Evolutionary conservation across 2,113 vertebrate genomes (phyloP).

Genomic region (Nansenia antarctica): DNA sequence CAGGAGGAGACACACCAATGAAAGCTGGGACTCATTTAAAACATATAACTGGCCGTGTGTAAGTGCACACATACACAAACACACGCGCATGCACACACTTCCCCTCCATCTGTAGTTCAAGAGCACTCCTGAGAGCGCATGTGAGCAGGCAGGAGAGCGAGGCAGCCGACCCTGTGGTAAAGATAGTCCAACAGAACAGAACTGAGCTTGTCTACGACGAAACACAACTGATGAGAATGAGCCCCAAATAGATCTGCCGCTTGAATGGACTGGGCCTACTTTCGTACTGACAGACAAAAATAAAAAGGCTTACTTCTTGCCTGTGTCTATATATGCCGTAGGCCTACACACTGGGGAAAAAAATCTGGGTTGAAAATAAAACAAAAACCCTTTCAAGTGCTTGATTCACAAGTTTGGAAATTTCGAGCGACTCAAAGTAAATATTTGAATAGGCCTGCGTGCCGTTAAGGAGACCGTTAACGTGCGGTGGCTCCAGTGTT

Average conservation of each 20-base stretch:
- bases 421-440: conserved; percentile 54
- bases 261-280: not conserved
- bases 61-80: too few relatives aligned
- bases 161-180: not conserved
- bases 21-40: conserved; percentile 57
- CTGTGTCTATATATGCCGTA: not conserved
- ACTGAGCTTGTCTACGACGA: not conserved
- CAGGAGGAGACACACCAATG: not conserved
- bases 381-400: conserved; percentile 29
- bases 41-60: too few relatives aligned
- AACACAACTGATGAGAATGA: not conserved
- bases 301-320: too few relatives aligned
- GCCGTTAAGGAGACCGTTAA: conserved; percentile 27
- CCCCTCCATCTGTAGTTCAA: not conserved
- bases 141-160: conserved; percentile 6
- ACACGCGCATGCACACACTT: conserved; percentile 16
- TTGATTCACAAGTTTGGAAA: conserved; percentile 56
- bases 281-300: too few relatives aligned
- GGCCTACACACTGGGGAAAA: not conserved
- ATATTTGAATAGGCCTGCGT: conserved; percentile 52
- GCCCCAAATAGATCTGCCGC: too few relatives aligned
- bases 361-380: not conserved
- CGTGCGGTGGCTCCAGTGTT: conserved; percentile 35
- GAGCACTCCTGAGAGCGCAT: not conserved
- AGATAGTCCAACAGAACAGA: not conserved